Base-by-base conservation (phyloP, 2,113 vertebrate species). In the Solea senegalensis region DNA sequence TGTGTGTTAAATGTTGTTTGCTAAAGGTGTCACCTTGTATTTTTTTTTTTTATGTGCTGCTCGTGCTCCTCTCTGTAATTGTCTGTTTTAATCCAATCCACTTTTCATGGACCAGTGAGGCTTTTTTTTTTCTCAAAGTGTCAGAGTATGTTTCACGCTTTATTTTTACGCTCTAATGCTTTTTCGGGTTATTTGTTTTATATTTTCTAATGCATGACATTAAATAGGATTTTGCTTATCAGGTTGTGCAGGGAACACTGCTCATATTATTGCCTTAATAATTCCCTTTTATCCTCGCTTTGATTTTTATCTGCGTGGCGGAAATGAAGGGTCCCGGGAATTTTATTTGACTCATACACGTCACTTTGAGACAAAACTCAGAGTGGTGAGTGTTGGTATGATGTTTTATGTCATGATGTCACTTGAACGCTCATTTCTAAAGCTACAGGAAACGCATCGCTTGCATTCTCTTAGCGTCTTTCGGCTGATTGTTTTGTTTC, bases 121-220 rank as follows among this genome's bases (percentile, higher is more conserved):
- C 80, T 64, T 70, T 63, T 82, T 64, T 70, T 63, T 61, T 66
- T 83, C 59, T 83, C 59, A 79, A 8, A 65, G 64, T 81, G 84
- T 83, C 82, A 73, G 69, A 59, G 27, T 67, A 7, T 15, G 59
- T 86, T 83, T 81, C 80, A 83, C 51, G 80, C 76, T 79, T 72
- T 79, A 70, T 76, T 75, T 76, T 73, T 72, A 70, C n/a, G 60
- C 66, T 82, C 57, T 43, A 12, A 61, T 50, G 60, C 78, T 7
- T 55, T 50, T 59, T 52, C 21, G 21, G 34, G 52, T 74, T 76
- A 61, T 86, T 83, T 79, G 69, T 80, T 82, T 80, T 70, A 72
- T 69, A 58, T 75, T 64, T 65, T 50, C 68, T 65, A 79, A 71
- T 39, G 64, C 76, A 64, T 79, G 63, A 66, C 69, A 68, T 77